Conservation (phyloP, 53 echinoderm and acorn worm genomes). For the Holothuria leucospilota region DNA sequence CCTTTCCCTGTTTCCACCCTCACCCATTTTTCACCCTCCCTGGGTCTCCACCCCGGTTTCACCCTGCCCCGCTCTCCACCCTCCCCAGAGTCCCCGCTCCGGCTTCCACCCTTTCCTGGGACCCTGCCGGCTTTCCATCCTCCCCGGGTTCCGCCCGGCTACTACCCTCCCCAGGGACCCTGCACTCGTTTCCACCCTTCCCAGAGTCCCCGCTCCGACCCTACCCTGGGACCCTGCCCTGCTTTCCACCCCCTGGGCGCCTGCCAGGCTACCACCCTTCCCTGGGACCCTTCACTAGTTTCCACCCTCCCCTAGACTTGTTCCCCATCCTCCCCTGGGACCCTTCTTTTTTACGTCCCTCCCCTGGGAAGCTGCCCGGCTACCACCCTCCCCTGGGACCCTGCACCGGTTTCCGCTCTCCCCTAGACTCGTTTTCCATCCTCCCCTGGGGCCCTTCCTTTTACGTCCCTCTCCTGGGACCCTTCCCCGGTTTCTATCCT, state of each 20-base stretch:
- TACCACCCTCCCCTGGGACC: not conserved
- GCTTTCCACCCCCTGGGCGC: not conserved
- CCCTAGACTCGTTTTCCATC: not conserved
- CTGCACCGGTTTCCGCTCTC: no score
- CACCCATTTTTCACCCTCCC: not conserved
- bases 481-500: no score
- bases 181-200: not conserved
- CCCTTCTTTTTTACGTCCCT: no score
- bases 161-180: conserved; percentile 26
- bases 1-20: not conserved
- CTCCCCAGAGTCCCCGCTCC: not conserved
- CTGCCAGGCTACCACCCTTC: not conserved
- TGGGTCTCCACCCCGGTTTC: not conserved
- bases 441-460: no score
- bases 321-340: no score
- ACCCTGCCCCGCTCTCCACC: not conserved
- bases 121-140: not conserved
- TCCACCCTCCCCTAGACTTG: no score
- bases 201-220: not conserved
- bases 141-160: conserved; percentile 15
- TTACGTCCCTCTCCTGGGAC: no score
- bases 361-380: not conserved
- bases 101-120: not conserved
- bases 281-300: not conserved
- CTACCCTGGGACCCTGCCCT: not conserved